These are phyloP conservation scores for Molossus alvarezi DNA, from an alignment of 2,797 vertebrate species.

Conservation along the genomic window DNA sequence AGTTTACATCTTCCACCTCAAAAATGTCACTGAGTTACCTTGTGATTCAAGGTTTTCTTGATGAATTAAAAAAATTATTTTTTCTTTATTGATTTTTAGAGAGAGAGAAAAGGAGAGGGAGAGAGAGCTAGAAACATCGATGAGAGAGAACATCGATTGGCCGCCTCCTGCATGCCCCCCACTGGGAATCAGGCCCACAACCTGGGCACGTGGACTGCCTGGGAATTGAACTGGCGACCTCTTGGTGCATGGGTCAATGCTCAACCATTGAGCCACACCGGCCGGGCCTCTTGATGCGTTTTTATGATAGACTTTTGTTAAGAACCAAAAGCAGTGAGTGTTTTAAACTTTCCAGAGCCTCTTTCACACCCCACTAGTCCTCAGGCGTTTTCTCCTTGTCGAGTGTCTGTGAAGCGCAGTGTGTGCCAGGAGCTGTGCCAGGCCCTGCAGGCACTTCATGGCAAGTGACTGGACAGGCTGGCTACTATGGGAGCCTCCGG, in stretches of 20 bases:
- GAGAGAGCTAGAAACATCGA: no score
- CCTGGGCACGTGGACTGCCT: no score
- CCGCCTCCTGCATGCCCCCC: no score
- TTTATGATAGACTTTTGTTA: constrained; percentile 49
- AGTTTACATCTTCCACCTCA: not conserved
- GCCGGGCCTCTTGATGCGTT: not conserved
- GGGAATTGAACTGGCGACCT: no score
- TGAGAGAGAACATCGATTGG: no score
- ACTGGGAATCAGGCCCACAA: no score
- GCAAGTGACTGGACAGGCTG: not conserved
- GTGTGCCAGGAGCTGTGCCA: not conserved
- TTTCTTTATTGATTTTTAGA: no score
- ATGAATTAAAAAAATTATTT: not conserved
- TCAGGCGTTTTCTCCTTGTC: not conserved
- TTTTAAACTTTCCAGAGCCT: not conserved
- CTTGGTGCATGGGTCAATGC: no score
- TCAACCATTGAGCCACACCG: no score
- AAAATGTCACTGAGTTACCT: constrained; percentile 20
- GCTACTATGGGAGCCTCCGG: not conserved
- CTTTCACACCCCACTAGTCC: not conserved
- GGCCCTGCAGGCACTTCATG: not conserved
- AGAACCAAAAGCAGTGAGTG: not conserved
- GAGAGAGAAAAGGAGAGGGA: no score
- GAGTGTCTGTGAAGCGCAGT: not conserved
- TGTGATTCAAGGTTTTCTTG: constrained; percentile 22